These are phyloP conservation scores for Aleiodes sp. DNA, from an alignment of 1,140 invertebrate species.

Conservation along the genomic window DNA sequence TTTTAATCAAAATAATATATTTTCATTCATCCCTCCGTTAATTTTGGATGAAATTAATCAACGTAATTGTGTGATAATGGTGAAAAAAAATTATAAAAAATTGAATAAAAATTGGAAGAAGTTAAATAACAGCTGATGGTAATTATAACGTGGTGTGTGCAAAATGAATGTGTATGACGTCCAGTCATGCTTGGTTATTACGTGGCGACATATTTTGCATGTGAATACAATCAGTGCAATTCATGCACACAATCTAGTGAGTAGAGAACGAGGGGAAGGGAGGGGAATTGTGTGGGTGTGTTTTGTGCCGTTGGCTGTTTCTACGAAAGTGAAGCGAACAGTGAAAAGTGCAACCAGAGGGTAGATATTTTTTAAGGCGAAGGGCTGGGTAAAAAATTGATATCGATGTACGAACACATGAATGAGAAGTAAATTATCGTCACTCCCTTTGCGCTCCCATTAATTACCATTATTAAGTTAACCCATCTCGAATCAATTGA, in stretches of 20 bases:
- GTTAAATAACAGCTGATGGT: constrained; percentile 12
- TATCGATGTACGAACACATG: too few relatives aligned
- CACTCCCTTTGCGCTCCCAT: too few relatives aligned
- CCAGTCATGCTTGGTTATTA: constrained; percentile 37
- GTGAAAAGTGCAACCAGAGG: too few relatives aligned
- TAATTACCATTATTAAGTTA: neutral
- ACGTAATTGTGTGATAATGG: too few relatives aligned
- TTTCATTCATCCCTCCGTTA: too few relatives aligned
- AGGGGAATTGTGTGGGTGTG: neutral
- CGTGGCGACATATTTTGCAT: constrained; percentile 49
- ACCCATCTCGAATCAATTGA: neutral
- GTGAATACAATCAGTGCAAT: constrained; percentile 56
- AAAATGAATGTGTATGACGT: constrained; percentile 23
- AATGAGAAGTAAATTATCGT: too few relatives aligned
- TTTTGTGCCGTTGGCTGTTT: too few relatives aligned
- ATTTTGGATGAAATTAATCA: constrained; percentile 10
- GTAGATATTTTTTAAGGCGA: too few relatives aligned
- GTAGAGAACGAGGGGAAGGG: neutral
- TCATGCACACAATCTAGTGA: constrained; percentile 41
- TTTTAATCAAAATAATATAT: constrained; percentile 1
- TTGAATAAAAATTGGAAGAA: too few relatives aligned
- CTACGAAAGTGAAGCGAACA: too few relatives aligned
- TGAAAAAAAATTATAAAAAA: too few relatives aligned
- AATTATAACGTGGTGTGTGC: neutral
- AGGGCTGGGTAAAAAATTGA: too few relatives aligned